Percentiles rank a stretch among this genome's conserved stretches.
Conservation (phyloP, 2,888 invertebrate species). For the Tineola bisselliella region DNA sequence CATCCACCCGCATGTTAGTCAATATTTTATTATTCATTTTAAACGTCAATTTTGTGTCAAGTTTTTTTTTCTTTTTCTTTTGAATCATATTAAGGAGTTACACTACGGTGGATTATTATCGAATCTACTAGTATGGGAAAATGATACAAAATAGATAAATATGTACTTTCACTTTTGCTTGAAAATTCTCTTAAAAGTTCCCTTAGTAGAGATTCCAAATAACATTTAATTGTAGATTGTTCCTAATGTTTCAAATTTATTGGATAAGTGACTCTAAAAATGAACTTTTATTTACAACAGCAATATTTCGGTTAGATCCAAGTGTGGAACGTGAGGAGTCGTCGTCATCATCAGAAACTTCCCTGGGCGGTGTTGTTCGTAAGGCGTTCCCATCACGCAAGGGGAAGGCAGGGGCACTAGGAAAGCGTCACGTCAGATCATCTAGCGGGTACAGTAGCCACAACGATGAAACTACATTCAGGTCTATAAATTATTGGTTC, state of each 20-base stretch:
- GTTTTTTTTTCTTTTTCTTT: no score
- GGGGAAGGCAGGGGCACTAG: conserved; percentile 71
- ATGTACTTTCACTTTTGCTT: no score
- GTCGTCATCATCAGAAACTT: conserved; percentile 81
- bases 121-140: no score
- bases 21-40: neutral
- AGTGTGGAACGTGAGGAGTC: conserved; percentile 77
- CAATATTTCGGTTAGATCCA: conserved; percentile 34
- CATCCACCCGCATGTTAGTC: conserved; percentile 45
- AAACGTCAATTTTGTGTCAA: no score
- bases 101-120: no score
- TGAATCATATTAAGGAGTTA: no score
- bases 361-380: conserved; percentile 72
- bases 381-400: conserved; percentile 76
- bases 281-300: neutral
- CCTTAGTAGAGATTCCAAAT: no score
- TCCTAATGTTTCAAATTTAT: no score
- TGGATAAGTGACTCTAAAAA: no score
- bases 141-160: no score
- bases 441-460: conserved; percentile 85
- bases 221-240: no score
- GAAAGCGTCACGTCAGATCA: conserved; percentile 78
- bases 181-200: no score
- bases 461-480: conserved; percentile 87
- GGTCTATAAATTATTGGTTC: conserved; percentile 48